Evolutionary conservation across 2,113 vertebrate genomes (phyloP).

Genomic region (Boleophthalmus pectinirostris): DNA sequence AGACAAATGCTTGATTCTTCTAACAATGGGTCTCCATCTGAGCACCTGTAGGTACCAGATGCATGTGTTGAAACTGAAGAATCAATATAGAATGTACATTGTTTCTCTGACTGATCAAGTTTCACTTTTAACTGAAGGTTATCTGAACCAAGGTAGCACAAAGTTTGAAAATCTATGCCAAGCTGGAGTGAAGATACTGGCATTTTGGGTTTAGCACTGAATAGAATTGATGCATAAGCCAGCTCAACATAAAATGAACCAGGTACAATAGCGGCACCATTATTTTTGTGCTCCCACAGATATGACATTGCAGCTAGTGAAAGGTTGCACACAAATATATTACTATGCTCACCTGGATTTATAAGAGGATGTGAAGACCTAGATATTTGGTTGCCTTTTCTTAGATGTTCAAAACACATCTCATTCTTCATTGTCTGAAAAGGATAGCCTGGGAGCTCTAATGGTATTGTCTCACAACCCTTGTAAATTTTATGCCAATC

Average conservation of each 20-base stretch:
- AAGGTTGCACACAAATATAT: slow-evolving; percentile 70
- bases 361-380: slow-evolving; percentile 66
- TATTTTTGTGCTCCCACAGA: slow-evolving; percentile 83
- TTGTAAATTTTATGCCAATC: slow-evolving; percentile 80
- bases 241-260: slow-evolving; percentile 83
- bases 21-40: slow-evolving; percentile 26
- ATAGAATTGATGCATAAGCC: slow-evolving; percentile 78
- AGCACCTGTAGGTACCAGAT: slow-evolving; percentile 70
- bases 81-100: slow-evolving; percentile 75
- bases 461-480: slow-evolving; percentile 75
- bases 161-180: slow-evolving; percentile 75
- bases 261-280: slow-evolving; percentile 77
- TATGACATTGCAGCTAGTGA: slow-evolving; percentile 64
- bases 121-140: slow-evolving; percentile 72
- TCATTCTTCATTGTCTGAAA: no score
- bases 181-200: slow-evolving; percentile 73
- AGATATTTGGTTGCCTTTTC: slow-evolving; percentile 34
- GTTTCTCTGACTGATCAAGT: slow-evolving; percentile 56
- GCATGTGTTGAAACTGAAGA: slow-evolving; percentile 75
- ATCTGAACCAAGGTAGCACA: slow-evolving; percentile 72
- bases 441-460: slow-evolving; percentile 77
- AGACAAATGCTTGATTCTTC: slow-evolving; percentile 77
- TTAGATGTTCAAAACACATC: slow-evolving; percentile 50
- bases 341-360: slow-evolving; percentile 44
- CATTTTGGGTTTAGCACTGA: slow-evolving; percentile 68